phyloP scores from a whole-genome alignment of 2,113 vertebrate species.

The Gallinago media region DNA sequence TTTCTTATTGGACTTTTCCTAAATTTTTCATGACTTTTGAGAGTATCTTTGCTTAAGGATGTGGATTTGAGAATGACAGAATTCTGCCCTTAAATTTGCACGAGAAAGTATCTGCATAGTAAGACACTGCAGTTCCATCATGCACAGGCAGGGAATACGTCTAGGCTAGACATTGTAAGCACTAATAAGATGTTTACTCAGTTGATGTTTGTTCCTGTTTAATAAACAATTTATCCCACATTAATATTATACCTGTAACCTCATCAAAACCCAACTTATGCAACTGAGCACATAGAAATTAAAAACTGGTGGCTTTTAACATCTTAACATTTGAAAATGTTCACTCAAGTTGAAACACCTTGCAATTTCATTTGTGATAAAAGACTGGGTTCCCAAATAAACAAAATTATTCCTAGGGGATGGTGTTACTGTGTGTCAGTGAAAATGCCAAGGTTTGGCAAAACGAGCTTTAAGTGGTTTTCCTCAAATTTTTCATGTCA shows the following conservation, averaged over 20 bases:
- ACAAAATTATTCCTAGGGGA: background rate
- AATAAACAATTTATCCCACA: background rate
- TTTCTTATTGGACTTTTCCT: background rate
- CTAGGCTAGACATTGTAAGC: background rate
- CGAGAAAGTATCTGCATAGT: background rate
- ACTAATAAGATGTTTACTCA: background rate
- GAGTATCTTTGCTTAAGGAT: background rate
- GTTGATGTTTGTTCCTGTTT: background rate
- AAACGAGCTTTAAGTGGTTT: background rate
- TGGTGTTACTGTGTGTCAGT: background rate
- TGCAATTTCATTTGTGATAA: background rate
- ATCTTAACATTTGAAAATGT: background rate
- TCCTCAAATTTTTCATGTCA: background rate
- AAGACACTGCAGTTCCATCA: background rate
- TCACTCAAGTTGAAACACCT: background rate
- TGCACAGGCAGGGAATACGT: background rate
- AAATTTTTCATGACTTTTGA: background rate
- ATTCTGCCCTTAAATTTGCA: background rate
- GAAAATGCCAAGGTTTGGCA: background rate
- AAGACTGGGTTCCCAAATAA: background rate
- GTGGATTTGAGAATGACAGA: background rate
- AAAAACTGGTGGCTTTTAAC: background rate
- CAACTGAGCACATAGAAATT: background rate
- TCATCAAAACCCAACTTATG: background rate
- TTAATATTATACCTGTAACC: background rate